Evolutionary conservation across 2,888 invertebrate genomes (phyloP).

Genomic region (Lymantria dispar): DNA sequence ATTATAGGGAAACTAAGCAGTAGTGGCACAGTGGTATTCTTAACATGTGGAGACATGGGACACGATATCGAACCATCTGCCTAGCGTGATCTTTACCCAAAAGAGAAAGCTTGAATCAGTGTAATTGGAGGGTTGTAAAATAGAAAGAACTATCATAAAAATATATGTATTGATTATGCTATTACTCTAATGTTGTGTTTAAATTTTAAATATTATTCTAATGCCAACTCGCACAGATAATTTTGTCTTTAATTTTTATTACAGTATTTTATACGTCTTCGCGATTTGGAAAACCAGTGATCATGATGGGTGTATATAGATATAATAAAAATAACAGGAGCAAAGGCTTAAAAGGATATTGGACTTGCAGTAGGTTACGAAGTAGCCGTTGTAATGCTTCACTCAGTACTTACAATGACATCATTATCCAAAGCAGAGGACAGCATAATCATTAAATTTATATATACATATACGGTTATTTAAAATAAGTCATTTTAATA

Average conservation of each 20-base stretch:
- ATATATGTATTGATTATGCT: neutral
- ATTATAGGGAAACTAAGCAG: no score
- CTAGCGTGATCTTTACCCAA: no score
- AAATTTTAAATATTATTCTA: neutral
- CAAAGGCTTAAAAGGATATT: constrained; percentile 24
- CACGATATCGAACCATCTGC: no score
- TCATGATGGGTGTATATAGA: constrained; percentile 36
- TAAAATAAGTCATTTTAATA: no score
- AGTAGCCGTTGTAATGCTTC: constrained; percentile 34
- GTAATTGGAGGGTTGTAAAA: neutral
- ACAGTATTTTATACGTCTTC: constrained; percentile 38
- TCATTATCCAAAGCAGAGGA: constrained; percentile 8
- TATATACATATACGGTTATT: no score
- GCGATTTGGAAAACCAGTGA: constrained; percentile 35
- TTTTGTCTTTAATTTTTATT: constrained; percentile 5
- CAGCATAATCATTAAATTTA: constrained; percentile 14
- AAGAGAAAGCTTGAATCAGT: no score
- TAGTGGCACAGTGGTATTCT: no score
- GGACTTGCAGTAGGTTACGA: constrained; percentile 40
- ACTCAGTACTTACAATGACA: constrained; percentile 26
- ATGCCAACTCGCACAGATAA: neutral
- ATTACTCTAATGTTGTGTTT: neutral
- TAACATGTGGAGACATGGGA: no score
- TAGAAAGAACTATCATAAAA: neutral
- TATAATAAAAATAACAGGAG: constrained; percentile 14